phyloP scores from a whole-genome alignment of 2,113 vertebrate genomes.

The Crotalus horridus region DNA sequence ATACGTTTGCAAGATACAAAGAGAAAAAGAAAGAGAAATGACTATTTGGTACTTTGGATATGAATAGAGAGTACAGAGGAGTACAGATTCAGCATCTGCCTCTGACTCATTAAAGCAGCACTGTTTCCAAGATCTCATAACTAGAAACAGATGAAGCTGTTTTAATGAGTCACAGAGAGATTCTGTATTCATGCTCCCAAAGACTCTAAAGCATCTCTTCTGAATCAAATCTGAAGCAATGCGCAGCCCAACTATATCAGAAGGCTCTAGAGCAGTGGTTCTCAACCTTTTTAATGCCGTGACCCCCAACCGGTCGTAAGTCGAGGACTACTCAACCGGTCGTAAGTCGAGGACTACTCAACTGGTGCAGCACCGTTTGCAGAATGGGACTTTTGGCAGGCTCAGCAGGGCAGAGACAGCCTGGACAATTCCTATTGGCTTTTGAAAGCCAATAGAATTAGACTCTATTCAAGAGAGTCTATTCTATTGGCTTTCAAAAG shows the following conservation, averaged over 20 bases:
- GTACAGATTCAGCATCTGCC: background rate
- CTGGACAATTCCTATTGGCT: too few relatives aligned
- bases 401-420: too few relatives aligned
- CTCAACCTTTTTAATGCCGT: too few relatives aligned
- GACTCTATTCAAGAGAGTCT: too few relatives aligned
- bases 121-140: background rate
- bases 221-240: background rate
- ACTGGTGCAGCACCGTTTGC: too few relatives aligned
- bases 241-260: background rate
- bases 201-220: background rate
- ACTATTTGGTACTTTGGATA: background rate
- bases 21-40: background rate
- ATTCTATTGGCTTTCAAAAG: too few relatives aligned
- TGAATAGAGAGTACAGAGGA: background rate
- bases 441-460: too few relatives aligned
- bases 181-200: background rate
- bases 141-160: background rate
- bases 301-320: too few relatives aligned
- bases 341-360: too few relatives aligned
- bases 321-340: too few relatives aligned
- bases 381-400: too few relatives aligned
- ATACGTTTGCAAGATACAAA: background rate
- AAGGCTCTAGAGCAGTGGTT: constrained; percentile 36
- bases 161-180: background rate
- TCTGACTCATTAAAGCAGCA: background rate